Evolutionary conservation across 2,888 invertebrate genomes (phyloP).

Genomic region (Lycocerus yunnanus): DNA sequence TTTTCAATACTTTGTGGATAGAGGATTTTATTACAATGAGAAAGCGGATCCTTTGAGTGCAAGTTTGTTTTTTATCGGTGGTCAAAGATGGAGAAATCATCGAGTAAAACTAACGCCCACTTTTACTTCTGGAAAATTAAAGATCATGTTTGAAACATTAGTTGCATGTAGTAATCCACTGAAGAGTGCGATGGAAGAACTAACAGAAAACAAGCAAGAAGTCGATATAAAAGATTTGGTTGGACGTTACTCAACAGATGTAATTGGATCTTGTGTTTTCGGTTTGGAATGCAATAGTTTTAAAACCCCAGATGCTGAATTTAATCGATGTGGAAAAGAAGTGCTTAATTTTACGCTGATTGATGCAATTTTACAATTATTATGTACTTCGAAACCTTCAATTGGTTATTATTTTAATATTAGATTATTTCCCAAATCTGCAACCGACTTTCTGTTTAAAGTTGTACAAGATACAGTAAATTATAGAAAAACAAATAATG

Average conservation of each 20-base stretch:
- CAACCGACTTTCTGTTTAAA: constrained; percentile 39
- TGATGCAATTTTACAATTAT: constrained; percentile 33
- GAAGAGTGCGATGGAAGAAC: constrained; percentile 36
- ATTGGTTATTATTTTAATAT: constrained; percentile 40
- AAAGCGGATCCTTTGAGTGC: constrained; percentile 44
- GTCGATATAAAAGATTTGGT: constrained; percentile 55
- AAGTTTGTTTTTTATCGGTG: constrained; percentile 43
- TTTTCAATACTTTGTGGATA: constrained; percentile 48
- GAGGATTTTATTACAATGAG: constrained; percentile 44
- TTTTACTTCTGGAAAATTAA: constrained; percentile 57
- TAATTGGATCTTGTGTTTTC: constrained; percentile 61
- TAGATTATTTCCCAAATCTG: constrained; percentile 30
- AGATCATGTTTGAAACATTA: constrained; percentile 51
- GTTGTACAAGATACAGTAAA: constrained; percentile 39
- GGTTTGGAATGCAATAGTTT: constrained; percentile 62
- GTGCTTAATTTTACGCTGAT: constrained; percentile 6
- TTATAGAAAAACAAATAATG: constrained; percentile 36
- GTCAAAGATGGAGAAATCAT: constrained; percentile 53
- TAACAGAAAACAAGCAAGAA: constrained; percentile 33
- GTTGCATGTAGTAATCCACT: constrained; percentile 44
- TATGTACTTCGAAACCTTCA: constrained; percentile 51
- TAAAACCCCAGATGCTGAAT: constrained; percentile 57
- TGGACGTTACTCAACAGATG: constrained; percentile 57
- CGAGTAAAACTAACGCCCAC: constrained; percentile 52
- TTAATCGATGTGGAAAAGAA: constrained; percentile 39